phyloP scores from a whole-genome alignment of 2,113 vertebrate species.

The Serinus canaria region DNA sequence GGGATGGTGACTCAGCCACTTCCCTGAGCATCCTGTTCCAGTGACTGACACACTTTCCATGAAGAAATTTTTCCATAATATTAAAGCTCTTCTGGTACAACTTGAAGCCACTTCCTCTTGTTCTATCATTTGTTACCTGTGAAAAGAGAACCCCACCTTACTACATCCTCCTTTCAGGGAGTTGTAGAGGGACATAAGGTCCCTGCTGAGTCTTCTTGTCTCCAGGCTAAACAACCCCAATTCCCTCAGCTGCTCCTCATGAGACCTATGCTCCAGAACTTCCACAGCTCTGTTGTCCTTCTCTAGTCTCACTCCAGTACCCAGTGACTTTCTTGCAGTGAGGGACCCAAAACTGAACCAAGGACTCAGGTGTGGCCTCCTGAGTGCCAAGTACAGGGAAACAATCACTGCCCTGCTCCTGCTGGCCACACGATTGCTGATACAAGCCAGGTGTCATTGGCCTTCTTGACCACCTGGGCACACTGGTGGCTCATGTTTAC shows the following conservation, averaged over 20 bases:
- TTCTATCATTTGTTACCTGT: background rate
- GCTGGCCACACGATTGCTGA: background rate
- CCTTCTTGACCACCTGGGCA: background rate
- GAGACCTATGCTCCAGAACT: background rate
- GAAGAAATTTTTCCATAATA: background rate
- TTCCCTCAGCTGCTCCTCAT: background rate
- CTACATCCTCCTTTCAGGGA: background rate
- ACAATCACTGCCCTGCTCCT: background rate
- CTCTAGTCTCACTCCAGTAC: background rate
- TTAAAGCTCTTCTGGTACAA: background rate
- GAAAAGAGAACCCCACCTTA: background rate
- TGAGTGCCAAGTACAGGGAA: fast-evolving
- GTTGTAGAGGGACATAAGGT: background rate
- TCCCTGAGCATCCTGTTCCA: background rate
- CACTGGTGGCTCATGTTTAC: background rate
- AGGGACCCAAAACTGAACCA: background rate
- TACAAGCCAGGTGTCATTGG: background rate
- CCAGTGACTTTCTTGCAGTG: background rate
- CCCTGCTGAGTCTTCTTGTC: fast-evolving
- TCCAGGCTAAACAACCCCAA: background rate
- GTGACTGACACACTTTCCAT: background rate
- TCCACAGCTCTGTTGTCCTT: background rate
- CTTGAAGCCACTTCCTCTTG: background rate
- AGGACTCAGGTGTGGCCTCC: fast-evolving
- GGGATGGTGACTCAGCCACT: background rate